phyloP scores from a whole-genome alignment of 30 jellyfish, hydroid and myxozoan species.

The Chironex yamaguchii region DNA sequence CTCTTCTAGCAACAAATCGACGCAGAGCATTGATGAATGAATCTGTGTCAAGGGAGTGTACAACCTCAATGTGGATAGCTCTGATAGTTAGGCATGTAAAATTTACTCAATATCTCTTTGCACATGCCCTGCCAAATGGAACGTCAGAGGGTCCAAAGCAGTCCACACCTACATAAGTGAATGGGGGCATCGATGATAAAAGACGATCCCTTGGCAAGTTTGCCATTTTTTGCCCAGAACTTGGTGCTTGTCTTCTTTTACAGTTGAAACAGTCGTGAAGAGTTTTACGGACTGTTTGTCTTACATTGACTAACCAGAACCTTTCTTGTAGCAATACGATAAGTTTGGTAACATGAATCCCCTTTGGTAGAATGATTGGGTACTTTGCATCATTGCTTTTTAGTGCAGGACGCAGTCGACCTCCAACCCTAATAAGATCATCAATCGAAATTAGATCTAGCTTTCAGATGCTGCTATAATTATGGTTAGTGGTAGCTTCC shows the following conservation, averaged over 20 bases:
- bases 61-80: constrained; percentile 37
- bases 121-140: constrained; percentile 6
- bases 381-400: background rate
- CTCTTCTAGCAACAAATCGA: constrained; percentile 60
- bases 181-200: constrained; percentile 39
- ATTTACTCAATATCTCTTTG: constrained; percentile 46
- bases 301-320: constrained; percentile 49
- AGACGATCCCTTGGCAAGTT: constrained; percentile 44
- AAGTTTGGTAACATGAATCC: background rate
- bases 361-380: background rate
- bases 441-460: too few species aligned
- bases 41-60: constrained; percentile 29
- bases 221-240: constrained; percentile 53
- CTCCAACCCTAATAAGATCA: background rate
- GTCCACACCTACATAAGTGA: constrained; percentile 60
- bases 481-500: too few species aligned
- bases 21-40: constrained; percentile 49
- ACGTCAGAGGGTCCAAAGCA: constrained; percentile 60
- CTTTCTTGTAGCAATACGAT: constrained; percentile 13
- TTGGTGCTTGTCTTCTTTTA: constrained; percentile 9
- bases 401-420: background rate
- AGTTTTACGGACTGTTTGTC: constrained; percentile 32
- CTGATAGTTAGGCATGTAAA: constrained; percentile 48
- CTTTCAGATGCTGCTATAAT: too few species aligned
- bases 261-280: constrained; percentile 26